Evolutionary conservation across 2,888 invertebrate species (phyloP).

Genomic region (Callosobruchus maculatus): DNA sequence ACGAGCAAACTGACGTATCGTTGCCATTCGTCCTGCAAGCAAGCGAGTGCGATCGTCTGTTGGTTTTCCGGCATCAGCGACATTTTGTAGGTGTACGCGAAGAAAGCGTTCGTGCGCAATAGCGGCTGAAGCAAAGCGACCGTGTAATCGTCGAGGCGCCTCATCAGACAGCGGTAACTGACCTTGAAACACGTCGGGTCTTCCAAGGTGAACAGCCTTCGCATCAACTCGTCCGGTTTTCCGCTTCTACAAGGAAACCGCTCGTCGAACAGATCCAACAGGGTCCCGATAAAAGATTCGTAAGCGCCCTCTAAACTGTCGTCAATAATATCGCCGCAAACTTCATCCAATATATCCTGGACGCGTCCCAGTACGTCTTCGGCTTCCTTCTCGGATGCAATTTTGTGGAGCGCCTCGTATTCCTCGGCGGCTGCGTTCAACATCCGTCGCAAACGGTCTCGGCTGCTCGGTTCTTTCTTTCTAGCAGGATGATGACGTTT

Average conservation of each 20-base stretch:
- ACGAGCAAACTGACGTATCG: slow-evolving; percentile 60
- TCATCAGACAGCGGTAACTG: slow-evolving; percentile 37
- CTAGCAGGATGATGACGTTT: not conserved
- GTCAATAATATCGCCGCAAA: slow-evolving; percentile 50
- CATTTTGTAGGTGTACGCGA: not conserved
- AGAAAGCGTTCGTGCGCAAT: not conserved
- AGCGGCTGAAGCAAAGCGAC: slow-evolving; percentile 50
- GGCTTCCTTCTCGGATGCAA: slow-evolving; percentile 44
- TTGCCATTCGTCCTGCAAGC: slow-evolving; percentile 30
- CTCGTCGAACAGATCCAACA: slow-evolving; percentile 53
- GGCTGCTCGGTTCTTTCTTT: not conserved
- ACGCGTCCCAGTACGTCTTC: slow-evolving; percentile 38
- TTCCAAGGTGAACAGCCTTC: slow-evolving; percentile 54
- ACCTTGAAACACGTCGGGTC: slow-evolving; percentile 52
- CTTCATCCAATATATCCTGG: slow-evolving; percentile 36
- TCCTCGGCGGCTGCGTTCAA: not conserved
- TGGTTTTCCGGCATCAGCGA: not conserved
- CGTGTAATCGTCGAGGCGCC: slow-evolving; percentile 29
- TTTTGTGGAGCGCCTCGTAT: slow-evolving; percentile 31
- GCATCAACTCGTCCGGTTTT: slow-evolving; percentile 47
- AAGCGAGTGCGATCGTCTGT: no score
- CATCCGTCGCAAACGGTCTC: not conserved
- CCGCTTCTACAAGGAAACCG: slow-evolving; percentile 56
- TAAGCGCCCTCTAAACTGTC: slow-evolving; percentile 51
- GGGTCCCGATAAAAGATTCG: slow-evolving; percentile 51